Base-by-base conservation (phyloP, 2,113 vertebrate genomes). In the Odocoileus virginianus region DNA sequence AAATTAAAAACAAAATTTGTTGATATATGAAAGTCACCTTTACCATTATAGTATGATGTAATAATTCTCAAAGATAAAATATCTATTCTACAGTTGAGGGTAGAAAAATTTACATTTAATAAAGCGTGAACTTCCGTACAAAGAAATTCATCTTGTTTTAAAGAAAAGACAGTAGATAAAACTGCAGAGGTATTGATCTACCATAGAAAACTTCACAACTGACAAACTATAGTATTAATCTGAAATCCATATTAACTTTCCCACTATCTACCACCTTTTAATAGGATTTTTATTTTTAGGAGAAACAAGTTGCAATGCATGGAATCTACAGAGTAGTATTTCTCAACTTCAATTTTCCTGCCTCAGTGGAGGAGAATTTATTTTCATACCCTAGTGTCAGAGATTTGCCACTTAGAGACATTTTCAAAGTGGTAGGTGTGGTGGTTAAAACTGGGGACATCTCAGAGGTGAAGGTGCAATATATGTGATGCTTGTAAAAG, bases 1-100 rank as follows among this genome's bases (percentile, higher is more conserved):
- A 97, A 98, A 98, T 98, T 99, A 98, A 98, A 98, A 97, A 98
- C 87, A 98, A 97, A 98, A 98, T 95, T 13, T 96, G 82, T 96
- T 97, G 97, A 98, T 87, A 98, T 92, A 91, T 93, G 91, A 98
- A 98, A 92, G 96, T 97, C 94, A 98, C 94, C 91, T 98, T 98
- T 98, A 98, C 98, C 94, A 97, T 98, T 97, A 96, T 94, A 98
- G 82, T 98, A 98, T 98, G 94, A 95, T 98, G 87, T 98, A 95
- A 96, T 98, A 95, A 96, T 95, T 97, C 71, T 98, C 92, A 97
- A 91, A 92, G 95, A 97, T 97, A 98, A 97, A 98, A 98, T 83
- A 93, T 52, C 64, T 98, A 76, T 97, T 98, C 97, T 98, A 96
- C 12, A 96, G n/a, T 91, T 98, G 87, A 85, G 64, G 71, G 78